Base-by-base conservation (phyloP, 2,797 vertebrate species). In the Gallinago stenura region DNA sequence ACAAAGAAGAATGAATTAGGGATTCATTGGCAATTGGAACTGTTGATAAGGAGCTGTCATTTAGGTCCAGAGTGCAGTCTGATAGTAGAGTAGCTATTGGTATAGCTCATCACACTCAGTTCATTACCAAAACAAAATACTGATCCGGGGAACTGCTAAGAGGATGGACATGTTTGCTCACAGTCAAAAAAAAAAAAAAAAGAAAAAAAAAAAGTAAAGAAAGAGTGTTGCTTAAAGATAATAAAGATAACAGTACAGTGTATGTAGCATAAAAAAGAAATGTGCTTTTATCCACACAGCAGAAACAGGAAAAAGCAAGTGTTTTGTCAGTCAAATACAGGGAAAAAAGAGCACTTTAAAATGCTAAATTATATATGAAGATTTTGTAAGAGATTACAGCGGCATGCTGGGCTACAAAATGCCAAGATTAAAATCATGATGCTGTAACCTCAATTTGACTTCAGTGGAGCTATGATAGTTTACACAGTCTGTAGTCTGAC, bases 11-110 rank as follows among this genome's bases (percentile, higher is more conserved):
- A 58, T 1, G 1, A 78, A 73, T 53, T 70, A 71, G 12, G 28
- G 35, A 43, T 85, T 71, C 53, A 37, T 3, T 91, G 54, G 17
- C 82, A 58, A 70, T 78, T 83, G 87, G n/a, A 85, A 57, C 12
- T 66, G 20, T 70, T 95, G 89, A 68, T 79, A 91, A 90, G 71
- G 41, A 93, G 9, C 37, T 76, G 61, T 57, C 81, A 66, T 71
- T 78, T 73, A 82, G 33, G 66, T 76, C 24, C 39, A 46, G 10
- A 64, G 57, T 62, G 57, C 25, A 72, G 45, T 90, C 66, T 90
- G 88, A 96, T 87, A 82, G n/a, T 33, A 57, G 37, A 90, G 57
- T 60, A 94, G 58, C 71, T 85, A 43, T 89, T 95, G 39, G 30
- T 92, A 35, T 24, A 90, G 35, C 14, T 71, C 39, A 19, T 78